Conservation (phyloP, 2,113 vertebrate genomes). For the Lagopus leucura region DNA sequence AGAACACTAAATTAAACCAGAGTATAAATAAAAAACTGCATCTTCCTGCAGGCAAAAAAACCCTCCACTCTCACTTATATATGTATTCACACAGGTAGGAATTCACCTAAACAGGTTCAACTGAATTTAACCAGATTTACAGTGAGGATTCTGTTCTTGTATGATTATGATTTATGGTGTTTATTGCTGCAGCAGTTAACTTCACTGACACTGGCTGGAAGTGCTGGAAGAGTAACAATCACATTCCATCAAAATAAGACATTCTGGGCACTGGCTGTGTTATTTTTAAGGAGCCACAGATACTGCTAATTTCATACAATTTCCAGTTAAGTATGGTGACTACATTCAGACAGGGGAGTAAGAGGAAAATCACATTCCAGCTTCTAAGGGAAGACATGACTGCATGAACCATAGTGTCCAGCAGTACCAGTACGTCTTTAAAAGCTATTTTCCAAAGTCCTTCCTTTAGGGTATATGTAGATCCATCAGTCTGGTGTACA, state of each 20-base stretch:
- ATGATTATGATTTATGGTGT: not conserved
- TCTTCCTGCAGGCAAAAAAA: not conserved
- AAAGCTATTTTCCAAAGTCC: not conserved
- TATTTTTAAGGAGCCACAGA: slow-evolving; percentile 6
- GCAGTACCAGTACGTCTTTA: not conserved
- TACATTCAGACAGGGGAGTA: not conserved
- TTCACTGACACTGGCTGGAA: not conserved
- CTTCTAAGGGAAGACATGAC: not conserved
- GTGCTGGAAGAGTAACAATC: not conserved
- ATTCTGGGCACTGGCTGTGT: not conserved
- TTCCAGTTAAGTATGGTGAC: not conserved
- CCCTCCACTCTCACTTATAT: not conserved
- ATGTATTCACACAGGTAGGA: not conserved
- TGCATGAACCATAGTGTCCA: not conserved
- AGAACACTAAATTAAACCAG: not conserved
- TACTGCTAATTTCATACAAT: not conserved
- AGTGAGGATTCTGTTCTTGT: not conserved
- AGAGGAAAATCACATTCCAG: slow-evolving; percentile 2
- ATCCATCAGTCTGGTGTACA: not conserved
- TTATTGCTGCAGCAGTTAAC: not conserved
- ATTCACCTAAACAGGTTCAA: not conserved
- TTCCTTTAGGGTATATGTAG: not conserved
- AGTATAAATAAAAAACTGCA: not conserved
- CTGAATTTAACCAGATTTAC: not conserved
- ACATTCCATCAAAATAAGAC: not conserved